Evolutionary conservation across 2,797 vertebrate genomes (phyloP).

Genomic region (Thalassophryne amazonica): DNA sequence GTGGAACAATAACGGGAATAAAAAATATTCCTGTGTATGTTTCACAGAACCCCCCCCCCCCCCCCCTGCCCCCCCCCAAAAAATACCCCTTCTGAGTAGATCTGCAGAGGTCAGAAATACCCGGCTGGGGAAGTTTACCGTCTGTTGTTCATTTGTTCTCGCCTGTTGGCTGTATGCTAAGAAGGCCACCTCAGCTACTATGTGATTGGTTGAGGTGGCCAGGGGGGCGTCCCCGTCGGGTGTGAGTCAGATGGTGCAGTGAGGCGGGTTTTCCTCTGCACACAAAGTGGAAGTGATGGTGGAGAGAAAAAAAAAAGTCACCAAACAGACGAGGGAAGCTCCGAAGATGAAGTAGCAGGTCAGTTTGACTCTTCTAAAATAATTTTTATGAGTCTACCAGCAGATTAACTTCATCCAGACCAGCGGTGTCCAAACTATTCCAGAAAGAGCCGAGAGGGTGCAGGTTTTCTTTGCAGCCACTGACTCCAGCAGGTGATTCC

Average conservation of each 20-base stretch:
- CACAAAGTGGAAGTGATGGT: slow-evolving; percentile 17
- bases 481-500: too few relatives aligned
- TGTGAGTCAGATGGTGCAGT: slow-evolving; percentile 3
- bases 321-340: not conserved
- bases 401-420: too few relatives aligned
- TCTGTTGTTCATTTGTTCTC: slow-evolving; percentile 3
- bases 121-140: slow-evolving; percentile 8
- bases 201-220: not conserved
- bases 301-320: not conserved
- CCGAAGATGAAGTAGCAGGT: not conserved
- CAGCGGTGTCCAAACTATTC: too few relatives aligned
- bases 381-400: too few relatives aligned
- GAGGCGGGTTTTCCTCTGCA: not conserved
- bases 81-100: too few relatives aligned
- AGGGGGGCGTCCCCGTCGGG: not conserved
- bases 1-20: too few relatives aligned
- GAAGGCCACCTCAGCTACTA: rapidly evolving
- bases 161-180: slow-evolving; percentile 10
- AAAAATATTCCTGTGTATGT: too few relatives aligned
- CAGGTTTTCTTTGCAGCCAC: too few relatives aligned
- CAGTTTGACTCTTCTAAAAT: not conserved
- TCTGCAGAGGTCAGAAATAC: slow-evolving; percentile 3
- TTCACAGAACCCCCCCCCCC: too few relatives aligned
- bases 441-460: too few relatives aligned
- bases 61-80: too few relatives aligned